These are phyloP conservation scores for Podarcis cretensis DNA, from an alignment of 2,113 vertebrate genomes.

Conservation along the genomic window DNA sequence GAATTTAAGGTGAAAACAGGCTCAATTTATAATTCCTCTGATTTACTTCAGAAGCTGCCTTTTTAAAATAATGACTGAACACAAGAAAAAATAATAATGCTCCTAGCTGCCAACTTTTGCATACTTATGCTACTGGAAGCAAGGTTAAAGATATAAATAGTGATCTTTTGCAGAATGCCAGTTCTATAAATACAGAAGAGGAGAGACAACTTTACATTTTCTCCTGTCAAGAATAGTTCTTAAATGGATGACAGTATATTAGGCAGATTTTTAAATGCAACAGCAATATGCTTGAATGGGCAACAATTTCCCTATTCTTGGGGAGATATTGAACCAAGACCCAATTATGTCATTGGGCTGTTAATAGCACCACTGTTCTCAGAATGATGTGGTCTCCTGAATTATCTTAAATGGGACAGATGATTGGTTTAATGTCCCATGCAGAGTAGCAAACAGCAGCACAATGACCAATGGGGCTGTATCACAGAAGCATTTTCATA, in stretches of 20 bases:
- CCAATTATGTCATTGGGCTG: neutral
- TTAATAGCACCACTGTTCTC: constrained; percentile 4
- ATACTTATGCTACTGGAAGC: constrained; percentile 31
- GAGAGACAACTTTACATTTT: constrained; percentile 27
- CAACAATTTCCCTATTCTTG: constrained; percentile 28
- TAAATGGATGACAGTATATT: neutral
- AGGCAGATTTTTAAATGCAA: constrained; percentile 6
- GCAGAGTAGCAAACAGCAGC: neutral
- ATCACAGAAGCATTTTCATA: neutral
- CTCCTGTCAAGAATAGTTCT: constrained; percentile 4
- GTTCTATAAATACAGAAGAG: constrained; percentile 24
- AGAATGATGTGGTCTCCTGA: neutral
- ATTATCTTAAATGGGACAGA: neutral
- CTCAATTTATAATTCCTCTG: constrained; percentile 40
- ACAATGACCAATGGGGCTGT: neutral
- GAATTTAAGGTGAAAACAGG: constrained; percentile 52
- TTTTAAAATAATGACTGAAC: constrained; percentile 31
- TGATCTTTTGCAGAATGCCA: neutral
- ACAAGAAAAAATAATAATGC: constrained; percentile 10
- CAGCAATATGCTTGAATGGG: neutral
- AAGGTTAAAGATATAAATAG: constrained; percentile 20
- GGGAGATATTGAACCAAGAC: neutral
- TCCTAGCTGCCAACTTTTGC: constrained; percentile 4
- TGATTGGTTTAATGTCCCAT: neutral
- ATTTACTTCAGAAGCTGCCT: constrained; percentile 30